Evolutionary conservation across 2,888 invertebrate species (phyloP), one percentile per base, ranked within the genome.

Genomic region (Pollenia amentaria): DNA sequence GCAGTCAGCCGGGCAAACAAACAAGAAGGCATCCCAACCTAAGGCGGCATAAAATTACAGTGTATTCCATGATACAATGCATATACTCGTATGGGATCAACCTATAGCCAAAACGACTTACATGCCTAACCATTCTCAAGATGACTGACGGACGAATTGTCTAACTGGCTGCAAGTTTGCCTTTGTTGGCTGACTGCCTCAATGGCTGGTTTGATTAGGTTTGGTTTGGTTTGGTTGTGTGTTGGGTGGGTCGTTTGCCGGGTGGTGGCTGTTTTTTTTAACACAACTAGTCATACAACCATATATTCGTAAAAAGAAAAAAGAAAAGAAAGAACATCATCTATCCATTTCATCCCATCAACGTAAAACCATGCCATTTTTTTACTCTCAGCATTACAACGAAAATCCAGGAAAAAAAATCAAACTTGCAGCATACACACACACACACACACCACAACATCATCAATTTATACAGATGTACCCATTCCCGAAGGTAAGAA

Each of bases 31-130:
- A 88, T 89, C 88, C 6, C 89, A 89, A 89, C 90, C 89, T 87
- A 85, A 90, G 87, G 85, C 88, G 89, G 87, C 88, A 88, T 85
- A 85, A 88, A 87, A 84, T 84, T 84, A 80, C 81, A 78, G 65
- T 85, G 86, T 65, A 75, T 65, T 86, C 84, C 87, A 64, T 70
- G 38, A 29, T 6, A 29, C 4, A 48, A 87, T 79, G 79, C 84
- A 83, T 73, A 12, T 9, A 85, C 76, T 80, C 88, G 89, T 87
- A 88, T 88, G 89, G 89, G 89, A 91, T 91, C 91, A 90, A 90
- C 90, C 90, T 90, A 91, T 91, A 91, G 91, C 90, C 87, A 89
- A 90, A 91, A 91, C 90, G 90, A 91, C 90, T 90, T 91, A 91
- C 90, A 88, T 88, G 82, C 78, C 78, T 42, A 79, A 67, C 80